Base-by-base conservation (phyloP, 2,888 invertebrate species). In the Amphimallon solstitiale region DNA sequence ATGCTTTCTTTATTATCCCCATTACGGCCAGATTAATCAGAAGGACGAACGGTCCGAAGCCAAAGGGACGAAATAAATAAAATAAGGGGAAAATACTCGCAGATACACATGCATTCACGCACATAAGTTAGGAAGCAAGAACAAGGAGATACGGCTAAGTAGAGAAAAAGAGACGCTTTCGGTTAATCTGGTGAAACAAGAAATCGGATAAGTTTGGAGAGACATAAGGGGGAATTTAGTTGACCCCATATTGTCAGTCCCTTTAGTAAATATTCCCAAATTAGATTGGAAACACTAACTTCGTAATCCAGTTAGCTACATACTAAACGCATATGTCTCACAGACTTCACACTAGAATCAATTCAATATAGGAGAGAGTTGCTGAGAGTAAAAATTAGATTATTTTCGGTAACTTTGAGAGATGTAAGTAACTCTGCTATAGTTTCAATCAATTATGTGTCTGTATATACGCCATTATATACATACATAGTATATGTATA, bases 41-140 rank as follows among this genome's bases (percentile, higher is more conserved):
- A 43, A 43, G 4, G 56, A 17, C 14, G 43, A 17, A 45, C 43
- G 43, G 15, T 43, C 21, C 29, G 10, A 34, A 45, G 56, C 23
- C 23, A 21, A 43, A 17, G 34, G 43, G 43, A 54, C 37, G 21
- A 21, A 12, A 54, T 54, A 54, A 59, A 59, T 59, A 59, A 59
- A 59, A 43, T 17, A 29, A 34, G 14, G 21, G 23, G 29, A 10
- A 34, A 29, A 43, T 43, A 43, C 34, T 2, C 29, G 29, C 7
- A 7, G 12, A 15, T 14, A 49, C 10, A 49, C 23, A 12, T 12
- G 10, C 9, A 54, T 21, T 14, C 6, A 23, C 12, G 38, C n/a
- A 21, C 12, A 29, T 34, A 29, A 29, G 29, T 29, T 29, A 29
- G 29, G 9, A 29, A 29, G 7, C 29, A 29, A 29, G 10, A 14